phyloP scores from a whole-genome alignment of 2,113 vertebrate genomes.

The Tragelaphus scriptus region DNA sequence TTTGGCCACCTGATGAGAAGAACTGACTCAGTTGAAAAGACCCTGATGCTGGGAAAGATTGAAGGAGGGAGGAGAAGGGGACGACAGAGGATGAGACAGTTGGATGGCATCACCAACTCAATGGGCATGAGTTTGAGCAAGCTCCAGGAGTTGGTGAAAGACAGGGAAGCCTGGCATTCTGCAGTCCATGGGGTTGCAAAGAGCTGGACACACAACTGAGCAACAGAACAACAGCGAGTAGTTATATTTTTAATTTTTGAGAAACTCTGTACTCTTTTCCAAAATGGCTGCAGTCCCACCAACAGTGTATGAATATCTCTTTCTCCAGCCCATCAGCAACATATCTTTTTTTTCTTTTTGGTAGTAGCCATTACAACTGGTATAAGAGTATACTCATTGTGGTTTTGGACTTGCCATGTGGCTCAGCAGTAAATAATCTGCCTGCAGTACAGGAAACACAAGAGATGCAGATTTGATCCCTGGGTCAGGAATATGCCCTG shows the following conservation, averaged over 20 bases:
- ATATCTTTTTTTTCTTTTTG: neutral
- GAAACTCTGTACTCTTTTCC: neutral
- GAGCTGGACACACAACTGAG: no score
- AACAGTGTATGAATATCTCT: neutral
- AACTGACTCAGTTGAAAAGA: neutral
- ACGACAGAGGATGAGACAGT: rapidly evolving
- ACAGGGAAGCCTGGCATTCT: no score
- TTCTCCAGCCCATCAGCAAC: neutral
- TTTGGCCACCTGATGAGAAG: neutral
- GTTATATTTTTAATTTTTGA: neutral
- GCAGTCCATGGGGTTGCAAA: no score
- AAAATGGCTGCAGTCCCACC: rapidly evolving
- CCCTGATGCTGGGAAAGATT: neutral
- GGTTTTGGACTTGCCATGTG: neutral
- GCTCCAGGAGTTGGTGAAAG: no score
- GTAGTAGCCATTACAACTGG: neutral
- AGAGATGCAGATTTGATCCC: neutral
- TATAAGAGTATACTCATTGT: neutral
- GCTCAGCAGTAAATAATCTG: neutral
- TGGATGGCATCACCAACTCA: neutral
- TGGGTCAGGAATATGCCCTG: neutral
- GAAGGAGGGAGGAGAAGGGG: neutral
- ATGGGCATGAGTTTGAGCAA: neutral
- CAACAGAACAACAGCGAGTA: rapidly evolving
- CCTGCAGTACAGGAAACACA: neutral